Base-by-base conservation (phyloP, 2,888 invertebrate genomes). In the Hirtodrosophila cameraria region DNA sequence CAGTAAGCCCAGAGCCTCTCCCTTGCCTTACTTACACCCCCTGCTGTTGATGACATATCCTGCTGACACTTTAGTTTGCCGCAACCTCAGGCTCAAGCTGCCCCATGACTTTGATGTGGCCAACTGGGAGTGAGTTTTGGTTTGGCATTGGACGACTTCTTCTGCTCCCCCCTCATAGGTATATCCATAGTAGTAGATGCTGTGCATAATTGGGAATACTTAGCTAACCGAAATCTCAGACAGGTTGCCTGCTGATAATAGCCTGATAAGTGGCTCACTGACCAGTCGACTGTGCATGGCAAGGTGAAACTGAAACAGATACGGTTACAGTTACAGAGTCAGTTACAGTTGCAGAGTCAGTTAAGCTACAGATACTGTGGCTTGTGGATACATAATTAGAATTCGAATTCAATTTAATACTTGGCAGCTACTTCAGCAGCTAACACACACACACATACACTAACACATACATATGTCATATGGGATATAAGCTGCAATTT, bases 121-220 rank as follows among this genome's bases (percentile, higher is more conserved):
- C 70, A 38, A 25, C n/a, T 20, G 33, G 13, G 23, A 27, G n/a
- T n/a, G n/a, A n/a, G n/a, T n/a, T n/a, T n/a, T n/a, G n/a, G n/a
- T n/a, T n/a, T n/a, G 33, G 8, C 18, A 20, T 20, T 20, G 5
- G 18, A 20, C 2, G 3, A 3, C 18, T 20, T 5, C 18, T 5
- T 5, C 18, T 5, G 5, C 28, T 18, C 12, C 28, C 42, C 31
- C 49, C 18, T 20, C 18, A 35, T 38, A 75, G 75, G 55, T 46
- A 63, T 60, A 60, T 53, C 61, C 50, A 58, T 18, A 46, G 55
- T 35, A 33, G 57, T 57, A 39, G 45, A 55, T 49, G 61, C 76
- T 83, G 70, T 65, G 76, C 74, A 76, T 86, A 80, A 86, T 86
- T 80, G 71, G 54, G 28, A 58, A 75, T 86, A n/a, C n/a, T n/a